These are phyloP conservation scores for Leucoma salicis DNA, from an alignment of 2,888 invertebrate genomes.

Conservation along the genomic window DNA sequence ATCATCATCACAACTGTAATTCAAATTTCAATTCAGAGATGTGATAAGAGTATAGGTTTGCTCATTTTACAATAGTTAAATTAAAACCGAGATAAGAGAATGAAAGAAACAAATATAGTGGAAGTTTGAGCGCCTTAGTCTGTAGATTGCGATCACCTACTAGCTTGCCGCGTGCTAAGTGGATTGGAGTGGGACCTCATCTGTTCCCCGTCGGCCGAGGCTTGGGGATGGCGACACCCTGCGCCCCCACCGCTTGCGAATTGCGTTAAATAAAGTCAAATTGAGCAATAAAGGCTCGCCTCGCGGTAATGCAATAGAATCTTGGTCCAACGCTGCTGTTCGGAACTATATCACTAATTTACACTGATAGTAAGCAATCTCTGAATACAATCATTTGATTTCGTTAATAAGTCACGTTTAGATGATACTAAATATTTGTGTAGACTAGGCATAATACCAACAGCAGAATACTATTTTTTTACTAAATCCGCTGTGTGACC, in stretches of 20 bases:
- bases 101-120: conserved; percentile 38
- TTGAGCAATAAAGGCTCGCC: conserved; percentile 80
- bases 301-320: conserved; percentile 75
- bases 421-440: no score
- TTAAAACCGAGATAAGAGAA: conserved; percentile 30
- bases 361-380: conserved; percentile 38
- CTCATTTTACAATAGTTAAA: conserved; percentile 31
- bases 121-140: conserved; percentile 47
- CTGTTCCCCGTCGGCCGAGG: conserved; percentile 71
- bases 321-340: conserved; percentile 52
- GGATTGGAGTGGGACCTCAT: conserved; percentile 80
- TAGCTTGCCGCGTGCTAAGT: conserved; percentile 71
- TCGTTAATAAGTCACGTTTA: conserved; percentile 8
- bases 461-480: no score
- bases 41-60: no score
- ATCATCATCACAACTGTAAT: no score
- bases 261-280: conserved; percentile 81
- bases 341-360: conserved; percentile 65
- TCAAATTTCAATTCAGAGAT: no score
- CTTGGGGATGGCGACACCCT: conserved; percentile 40
- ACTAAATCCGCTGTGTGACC: no score
- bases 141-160: conserved; percentile 68
- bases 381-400: conserved; percentile 2
- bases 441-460: no score
- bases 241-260: conserved; percentile 45